Percentiles rank a stretch among this genome's conserved stretches.
phyloP scores from a whole-genome alignment of 2,113 vertebrate genomes.

The Passer domesticus region DNA sequence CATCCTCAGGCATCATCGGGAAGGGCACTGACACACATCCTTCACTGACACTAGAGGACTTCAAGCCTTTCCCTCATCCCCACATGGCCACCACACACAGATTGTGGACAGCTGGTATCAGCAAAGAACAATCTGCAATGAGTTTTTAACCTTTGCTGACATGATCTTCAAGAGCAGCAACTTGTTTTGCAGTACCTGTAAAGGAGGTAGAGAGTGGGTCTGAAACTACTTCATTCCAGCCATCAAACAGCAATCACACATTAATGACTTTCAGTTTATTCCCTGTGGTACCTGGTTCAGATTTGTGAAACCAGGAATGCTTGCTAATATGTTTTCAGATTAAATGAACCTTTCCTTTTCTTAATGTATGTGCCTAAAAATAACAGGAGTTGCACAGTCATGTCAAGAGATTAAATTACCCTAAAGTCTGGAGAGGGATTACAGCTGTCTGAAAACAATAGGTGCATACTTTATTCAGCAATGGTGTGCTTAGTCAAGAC shows the following conservation, averaged over 20 bases:
- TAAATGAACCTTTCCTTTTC: slow-evolving; percentile 52
- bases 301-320: slow-evolving; percentile 12
- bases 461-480: not conserved
- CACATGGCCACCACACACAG: not conserved
- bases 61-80: not conserved
- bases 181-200: not conserved
- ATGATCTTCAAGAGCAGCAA: not conserved
- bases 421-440: slow-evolving; percentile 15
- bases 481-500: not conserved
- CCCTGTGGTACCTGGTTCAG: not conserved
- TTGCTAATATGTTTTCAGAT: slow-evolving; percentile 54
- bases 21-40: not conserved
- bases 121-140: not conserved
- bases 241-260: slow-evolving; percentile 15
- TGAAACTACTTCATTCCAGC: not conserved
- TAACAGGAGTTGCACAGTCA: slow-evolving; percentile 28
- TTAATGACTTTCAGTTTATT: slow-evolving; percentile 10
- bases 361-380: slow-evolving; percentile 30
- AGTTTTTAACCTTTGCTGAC: not conserved
- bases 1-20: accelerated
- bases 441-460: slow-evolving; percentile 32
- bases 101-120: not conserved
- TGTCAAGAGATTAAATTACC: slow-evolving; percentile 27
- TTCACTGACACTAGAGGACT: accelerated
- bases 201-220: not conserved